Evolutionary conservation across 2,888 invertebrate species (phyloP).

Genomic region (Disparrhopalites patrizii): DNA sequence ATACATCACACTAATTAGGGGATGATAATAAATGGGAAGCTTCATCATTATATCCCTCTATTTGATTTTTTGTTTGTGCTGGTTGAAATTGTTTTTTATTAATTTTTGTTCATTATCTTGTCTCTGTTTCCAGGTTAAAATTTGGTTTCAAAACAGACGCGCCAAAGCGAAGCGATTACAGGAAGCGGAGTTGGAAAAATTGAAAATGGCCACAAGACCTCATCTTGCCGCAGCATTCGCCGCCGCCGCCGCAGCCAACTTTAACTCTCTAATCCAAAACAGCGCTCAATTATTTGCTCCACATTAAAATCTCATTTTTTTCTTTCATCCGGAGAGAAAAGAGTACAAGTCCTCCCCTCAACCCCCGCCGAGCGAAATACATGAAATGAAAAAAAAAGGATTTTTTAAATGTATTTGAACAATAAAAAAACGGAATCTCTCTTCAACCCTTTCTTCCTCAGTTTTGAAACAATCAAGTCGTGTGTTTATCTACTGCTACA

Average conservation of each 20-base stretch:
- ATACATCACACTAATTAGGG: too few species aligned
- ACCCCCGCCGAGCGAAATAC: background rate
- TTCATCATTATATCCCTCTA: too few species aligned
- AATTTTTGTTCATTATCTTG: background rate
- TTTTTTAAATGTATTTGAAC: background rate
- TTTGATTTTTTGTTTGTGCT: too few species aligned
- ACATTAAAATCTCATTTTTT: constrained; percentile 29
- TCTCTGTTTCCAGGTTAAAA: constrained; percentile 53
- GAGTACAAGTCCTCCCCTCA: background rate
- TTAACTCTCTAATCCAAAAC: constrained; percentile 48
- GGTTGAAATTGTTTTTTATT: too few species aligned
- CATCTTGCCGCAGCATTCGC: constrained; percentile 48
- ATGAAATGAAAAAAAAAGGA: background rate
- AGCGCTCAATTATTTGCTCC: constrained; percentile 48
- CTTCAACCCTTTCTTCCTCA: too few species aligned
- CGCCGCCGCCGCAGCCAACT: constrained; percentile 47
- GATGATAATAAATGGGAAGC: too few species aligned
- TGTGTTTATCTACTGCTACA: too few species aligned
- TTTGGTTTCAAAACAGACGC: constrained; percentile 52
- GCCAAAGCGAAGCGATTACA: constrained; percentile 62
- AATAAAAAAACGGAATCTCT: too few species aligned
- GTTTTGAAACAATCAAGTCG: too few species aligned
- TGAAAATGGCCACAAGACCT: constrained; percentile 58
- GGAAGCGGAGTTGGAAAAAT: constrained; percentile 60
- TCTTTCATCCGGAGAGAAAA: background rate